Base-by-base conservation (phyloP, 53 echinoderm and acorn worm species). In the Echinometra lucunter region DNA sequence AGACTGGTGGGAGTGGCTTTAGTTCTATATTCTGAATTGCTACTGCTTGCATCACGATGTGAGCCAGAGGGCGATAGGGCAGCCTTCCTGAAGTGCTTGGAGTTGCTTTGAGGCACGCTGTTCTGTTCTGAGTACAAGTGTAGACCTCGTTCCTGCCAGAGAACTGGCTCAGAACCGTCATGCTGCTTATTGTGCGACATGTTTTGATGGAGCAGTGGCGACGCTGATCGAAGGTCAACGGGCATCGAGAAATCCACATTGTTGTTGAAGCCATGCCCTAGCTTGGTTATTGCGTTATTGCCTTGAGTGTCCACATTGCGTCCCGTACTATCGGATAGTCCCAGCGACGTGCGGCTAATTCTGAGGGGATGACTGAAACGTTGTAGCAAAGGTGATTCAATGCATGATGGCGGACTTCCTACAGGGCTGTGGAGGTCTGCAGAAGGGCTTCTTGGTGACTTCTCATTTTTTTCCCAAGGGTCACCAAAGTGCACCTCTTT, bases 171-270 rank as follows among this genome's bases (percentile, higher is more conserved):
- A 45, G 66, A 45, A 72, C 96, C 18, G 74, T 96, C 80, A 74
- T 96, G 88, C 47, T 94, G 74, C 96, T 93, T 93, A 38, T 93
- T 96, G 92, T 96, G 96, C 60, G 96, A 96, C 96, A 96, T 96
- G 94, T 96, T 96, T 58, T 96, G 96, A 58, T 96, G 94, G 47
- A 96, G 88, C 32, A 89, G 89, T 4, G 56, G 25, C 4, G 91
- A 44, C 13, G 56, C 63, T 42, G 89, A 88, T 44, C 74, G 57
- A 32, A 90, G 72, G 27, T 80, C 74, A 7, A 89, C 82, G n/a
- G 95, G 94, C 66, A 94, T 90, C 78, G 83, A 55, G 37, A 82
- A 91, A 42, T 96, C 96, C 18, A 96, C 69, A 60, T 96, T 96
- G 91, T 96, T 96, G 92, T 96, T 96, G 19, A 96, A 40, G 13